A percentile compares a stretch with the other conserved stretches of the same genome.
These are phyloP conservation scores for Priocnemis perturbator DNA, from an alignment of 2,888 invertebrate species.

Conservation along the genomic window DNA sequence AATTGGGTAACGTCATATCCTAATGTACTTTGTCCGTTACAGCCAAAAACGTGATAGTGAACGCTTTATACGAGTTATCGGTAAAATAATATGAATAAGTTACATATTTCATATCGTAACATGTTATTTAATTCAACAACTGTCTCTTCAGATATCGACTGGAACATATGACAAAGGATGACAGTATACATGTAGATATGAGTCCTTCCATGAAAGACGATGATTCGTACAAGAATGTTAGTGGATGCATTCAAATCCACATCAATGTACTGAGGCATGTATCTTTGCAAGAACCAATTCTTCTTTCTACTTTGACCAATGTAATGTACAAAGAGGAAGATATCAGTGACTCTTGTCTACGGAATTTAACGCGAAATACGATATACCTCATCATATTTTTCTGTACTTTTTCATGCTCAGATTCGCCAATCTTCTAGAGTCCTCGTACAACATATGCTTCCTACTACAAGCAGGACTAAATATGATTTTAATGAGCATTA, in stretches of 20 bases:
- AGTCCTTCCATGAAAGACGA: neutral
- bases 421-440: slow-evolving; percentile 15
- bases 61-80: too few species aligned
- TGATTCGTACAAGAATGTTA: neutral
- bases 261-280: slow-evolving; percentile 7
- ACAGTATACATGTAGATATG: neutral
- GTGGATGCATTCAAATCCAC: neutral
- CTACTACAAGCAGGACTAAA: neutral
- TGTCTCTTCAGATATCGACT: slow-evolving; percentile 6
- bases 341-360: neutral
- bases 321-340: neutral
- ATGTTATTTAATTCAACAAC: neutral
- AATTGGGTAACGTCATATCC: slow-evolving; percentile 4
- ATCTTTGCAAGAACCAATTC: neutral
- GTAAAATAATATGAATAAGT: too few species aligned
- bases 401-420: neutral
- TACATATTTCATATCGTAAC: too few species aligned
- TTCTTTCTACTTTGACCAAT: neutral
- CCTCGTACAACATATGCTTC: slow-evolving; percentile 6
- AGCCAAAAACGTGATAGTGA: too few species aligned
- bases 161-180: slow-evolving; percentile 1
- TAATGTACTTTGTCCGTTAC: too few species aligned
- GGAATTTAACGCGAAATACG: neutral
- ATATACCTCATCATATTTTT: neutral
- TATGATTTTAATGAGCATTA: neutral